Conservation (phyloP, 2,113 vertebrate genomes). For the Cygnus atratus region DNA sequence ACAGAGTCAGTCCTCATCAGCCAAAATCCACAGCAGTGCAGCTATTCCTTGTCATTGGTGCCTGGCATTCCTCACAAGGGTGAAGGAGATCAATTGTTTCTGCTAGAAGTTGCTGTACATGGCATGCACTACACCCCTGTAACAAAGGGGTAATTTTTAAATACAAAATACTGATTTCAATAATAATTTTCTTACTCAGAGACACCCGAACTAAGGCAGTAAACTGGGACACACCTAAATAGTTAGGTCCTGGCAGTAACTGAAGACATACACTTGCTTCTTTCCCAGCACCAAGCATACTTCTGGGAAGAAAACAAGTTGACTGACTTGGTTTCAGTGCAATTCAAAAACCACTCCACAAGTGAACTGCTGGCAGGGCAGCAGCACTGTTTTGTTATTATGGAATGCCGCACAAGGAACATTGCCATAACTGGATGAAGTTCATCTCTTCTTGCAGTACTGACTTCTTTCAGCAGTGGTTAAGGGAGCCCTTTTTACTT, state of each 20-base stretch:
- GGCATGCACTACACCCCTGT: background rate
- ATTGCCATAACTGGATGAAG: accelerated
- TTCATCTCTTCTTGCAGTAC: background rate
- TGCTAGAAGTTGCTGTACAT: background rate
- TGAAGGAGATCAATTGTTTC: background rate
- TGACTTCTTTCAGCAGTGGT: accelerated
- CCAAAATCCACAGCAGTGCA: background rate
- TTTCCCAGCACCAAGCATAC: background rate
- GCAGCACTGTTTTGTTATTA: no score
- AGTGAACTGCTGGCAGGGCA: background rate
- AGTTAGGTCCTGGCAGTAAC: background rate
- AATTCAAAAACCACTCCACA: background rate
- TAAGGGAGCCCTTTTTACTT: background rate
- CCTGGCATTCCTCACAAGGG: background rate
- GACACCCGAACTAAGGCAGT: background rate
- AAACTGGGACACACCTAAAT: background rate
- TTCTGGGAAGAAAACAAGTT: background rate
- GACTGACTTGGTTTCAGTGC: background rate
- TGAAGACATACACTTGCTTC: background rate
- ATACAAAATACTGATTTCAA: background rate
- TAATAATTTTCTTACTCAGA: background rate
- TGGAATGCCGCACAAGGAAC: background rate
- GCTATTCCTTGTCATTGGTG: background rate
- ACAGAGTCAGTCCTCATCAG: background rate
- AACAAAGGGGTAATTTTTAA: background rate